These are phyloP conservation scores for Drepana falcataria DNA, from an alignment of 2,888 invertebrate species.

Conservation along the genomic window DNA sequence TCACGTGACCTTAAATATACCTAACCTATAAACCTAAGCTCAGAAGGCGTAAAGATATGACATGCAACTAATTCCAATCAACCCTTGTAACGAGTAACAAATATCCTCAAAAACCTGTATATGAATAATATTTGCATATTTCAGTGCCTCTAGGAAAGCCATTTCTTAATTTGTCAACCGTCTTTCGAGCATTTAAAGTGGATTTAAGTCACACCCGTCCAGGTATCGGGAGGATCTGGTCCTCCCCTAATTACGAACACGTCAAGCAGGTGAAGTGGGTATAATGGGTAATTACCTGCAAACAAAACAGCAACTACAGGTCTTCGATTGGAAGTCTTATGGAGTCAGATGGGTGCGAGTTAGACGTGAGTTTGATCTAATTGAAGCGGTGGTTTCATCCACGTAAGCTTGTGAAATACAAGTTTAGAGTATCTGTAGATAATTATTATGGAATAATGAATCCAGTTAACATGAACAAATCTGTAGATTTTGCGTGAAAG, in stretches of 20 bases:
- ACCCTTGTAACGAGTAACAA: too few relatives aligned
- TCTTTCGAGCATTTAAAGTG: background rate
- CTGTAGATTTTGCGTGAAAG: too few relatives aligned
- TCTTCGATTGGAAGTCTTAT: slow-evolving; percentile 14
- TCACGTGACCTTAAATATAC: too few relatives aligned
- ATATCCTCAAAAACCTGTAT: too few relatives aligned
- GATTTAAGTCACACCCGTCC: background rate
- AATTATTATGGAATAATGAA: too few relatives aligned
- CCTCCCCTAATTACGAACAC: slow-evolving; percentile 46
- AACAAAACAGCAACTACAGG: slow-evolving; percentile 23
- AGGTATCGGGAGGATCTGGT: slow-evolving; percentile 5
- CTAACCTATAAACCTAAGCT: too few relatives aligned
- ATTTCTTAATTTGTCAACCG: background rate
- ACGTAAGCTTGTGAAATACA: too few relatives aligned
- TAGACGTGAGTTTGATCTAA: background rate
- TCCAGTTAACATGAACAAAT: too few relatives aligned
- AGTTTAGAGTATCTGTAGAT: too few relatives aligned
- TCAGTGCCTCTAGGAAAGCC: background rate
- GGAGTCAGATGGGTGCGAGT: background rate
- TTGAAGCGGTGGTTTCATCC: background rate
- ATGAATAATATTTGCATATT: too few relatives aligned
- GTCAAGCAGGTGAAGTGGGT: slow-evolving; percentile 59
- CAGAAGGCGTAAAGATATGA: too few relatives aligned
- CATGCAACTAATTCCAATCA: too few relatives aligned
- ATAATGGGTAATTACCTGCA: slow-evolving; percentile 41